Evolutionary conservation across 2,113 vertebrate genomes (phyloP).

Genomic region (Oophaga pumilio): DNA sequence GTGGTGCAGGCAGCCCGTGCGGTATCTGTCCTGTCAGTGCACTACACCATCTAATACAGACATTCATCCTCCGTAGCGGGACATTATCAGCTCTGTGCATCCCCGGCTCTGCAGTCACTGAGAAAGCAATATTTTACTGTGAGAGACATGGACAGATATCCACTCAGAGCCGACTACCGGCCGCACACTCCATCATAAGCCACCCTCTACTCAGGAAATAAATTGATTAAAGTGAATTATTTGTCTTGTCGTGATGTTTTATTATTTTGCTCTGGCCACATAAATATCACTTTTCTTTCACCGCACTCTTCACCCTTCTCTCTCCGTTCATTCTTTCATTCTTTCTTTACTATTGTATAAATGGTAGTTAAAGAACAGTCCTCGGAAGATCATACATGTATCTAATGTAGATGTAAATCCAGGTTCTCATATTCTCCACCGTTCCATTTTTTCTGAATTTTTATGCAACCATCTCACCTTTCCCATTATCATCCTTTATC

Average conservation of each 20-base stretch:
- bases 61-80: slow-evolving; percentile 67
- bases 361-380: not conserved
- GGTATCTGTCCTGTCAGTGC: slow-evolving; percentile 30
- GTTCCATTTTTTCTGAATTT: not conserved
- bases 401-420: not conserved
- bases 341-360: not conserved
- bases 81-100: slow-evolving; percentile 63
- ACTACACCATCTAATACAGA: slow-evolving; percentile 56
- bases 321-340: not conserved
- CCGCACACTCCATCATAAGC: slow-evolving; percentile 67
- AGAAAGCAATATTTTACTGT: slow-evolving; percentile 65
- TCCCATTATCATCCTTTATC: not conserved
- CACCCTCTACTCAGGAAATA: slow-evolving; percentile 67
- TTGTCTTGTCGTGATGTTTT: slow-evolving; percentile 61
- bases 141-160: slow-evolving; percentile 60
- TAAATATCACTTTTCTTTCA: slow-evolving; percentile 44
- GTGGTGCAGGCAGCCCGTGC: not conserved
- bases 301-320: not conserved
- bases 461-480: not conserved
- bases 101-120: slow-evolving; percentile 64
- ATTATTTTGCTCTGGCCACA: slow-evolving; percentile 58
- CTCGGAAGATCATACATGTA: not conserved
- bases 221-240: slow-evolving; percentile 68
- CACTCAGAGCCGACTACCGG: slow-evolving; percentile 59
- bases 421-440: not conserved